These are phyloP conservation scores for Nephrotoma guestfalica DNA, from an alignment of 2,888 invertebrate genomes.

Conservation along the genomic window DNA sequence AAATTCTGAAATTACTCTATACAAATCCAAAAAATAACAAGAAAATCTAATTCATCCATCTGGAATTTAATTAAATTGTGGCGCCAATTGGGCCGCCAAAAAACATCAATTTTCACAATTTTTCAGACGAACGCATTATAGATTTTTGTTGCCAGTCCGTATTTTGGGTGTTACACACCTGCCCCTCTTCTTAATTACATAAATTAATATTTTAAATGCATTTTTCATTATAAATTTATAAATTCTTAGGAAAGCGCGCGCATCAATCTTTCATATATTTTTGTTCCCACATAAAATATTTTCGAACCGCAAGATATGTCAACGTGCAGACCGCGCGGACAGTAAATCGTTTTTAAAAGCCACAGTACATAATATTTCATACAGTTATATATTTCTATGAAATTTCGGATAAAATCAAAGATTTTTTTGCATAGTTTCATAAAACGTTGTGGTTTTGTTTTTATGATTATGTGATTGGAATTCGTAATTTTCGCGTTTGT, in stretches of 20 bases:
- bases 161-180: neutral
- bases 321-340: neutral
- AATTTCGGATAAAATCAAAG: conserved; percentile 1
- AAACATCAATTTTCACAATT: too few species aligned
- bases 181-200: neutral
- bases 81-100: neutral
- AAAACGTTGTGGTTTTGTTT: neutral
- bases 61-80: neutral
- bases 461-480: neutral
- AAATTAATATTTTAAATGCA: neutral
- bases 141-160: neutral
- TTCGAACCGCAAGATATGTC: neutral
- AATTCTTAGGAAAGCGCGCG: neutral
- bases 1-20: neutral
- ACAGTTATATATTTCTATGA: neutral
- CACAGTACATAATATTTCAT: neutral
- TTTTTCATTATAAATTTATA: neutral
- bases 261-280: neutral
- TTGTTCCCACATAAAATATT: neutral
- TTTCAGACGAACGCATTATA: neutral
- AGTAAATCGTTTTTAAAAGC: neutral
- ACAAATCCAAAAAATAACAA: neutral
- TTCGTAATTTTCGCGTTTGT: neutral
- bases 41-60: neutral
- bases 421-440: neutral